Conservation (phyloP, 2,888 invertebrate species). For the Chrysolina oricalcia region DNA sequence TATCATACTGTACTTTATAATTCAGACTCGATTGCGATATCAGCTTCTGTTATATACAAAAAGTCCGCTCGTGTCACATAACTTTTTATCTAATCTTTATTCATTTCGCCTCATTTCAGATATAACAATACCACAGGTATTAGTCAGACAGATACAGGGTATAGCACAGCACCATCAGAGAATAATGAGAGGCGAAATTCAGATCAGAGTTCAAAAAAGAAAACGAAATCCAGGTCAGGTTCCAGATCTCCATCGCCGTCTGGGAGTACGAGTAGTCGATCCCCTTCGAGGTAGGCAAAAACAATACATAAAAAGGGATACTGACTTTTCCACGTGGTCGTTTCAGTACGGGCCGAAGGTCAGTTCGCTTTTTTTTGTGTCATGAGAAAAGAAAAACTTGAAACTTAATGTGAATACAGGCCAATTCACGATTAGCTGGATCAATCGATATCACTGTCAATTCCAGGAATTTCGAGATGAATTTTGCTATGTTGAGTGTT, state of each 20-base stretch:
- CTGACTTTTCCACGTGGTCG: not conserved
- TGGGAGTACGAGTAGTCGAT: slow-evolving; percentile 75
- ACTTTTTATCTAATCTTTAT: not conserved
- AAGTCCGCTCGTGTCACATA: not conserved
- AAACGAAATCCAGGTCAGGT: slow-evolving; percentile 71
- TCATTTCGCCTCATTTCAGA: slow-evolving; percentile 47
- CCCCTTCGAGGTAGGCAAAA: slow-evolving; percentile 70
- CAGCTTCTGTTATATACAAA: not conserved
- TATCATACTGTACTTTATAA: too few species aligned
- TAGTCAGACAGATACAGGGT: slow-evolving; percentile 69
- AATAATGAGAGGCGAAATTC: slow-evolving; percentile 67
- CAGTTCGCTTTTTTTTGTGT: too few species aligned
- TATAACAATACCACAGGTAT: slow-evolving; percentile 70
- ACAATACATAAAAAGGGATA: not conserved
- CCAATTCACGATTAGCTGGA: too few species aligned
- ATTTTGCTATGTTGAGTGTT: too few species aligned
- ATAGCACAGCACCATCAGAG: slow-evolving; percentile 68
- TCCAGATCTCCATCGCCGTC: slow-evolving; percentile 74
- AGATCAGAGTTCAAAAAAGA: slow-evolving; percentile 64
- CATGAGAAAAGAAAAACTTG: too few species aligned
- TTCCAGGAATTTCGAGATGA: too few species aligned
- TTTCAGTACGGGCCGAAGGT: not conserved
- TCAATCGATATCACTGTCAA: too few species aligned
- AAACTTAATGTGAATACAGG: too few species aligned
- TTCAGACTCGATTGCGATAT: not conserved